A percentile compares a stretch with the other conserved stretches of the same genome.
These are phyloP conservation scores for Elegia similella DNA, from an alignment of 2,888 invertebrate species.

Conservation along the genomic window DNA sequence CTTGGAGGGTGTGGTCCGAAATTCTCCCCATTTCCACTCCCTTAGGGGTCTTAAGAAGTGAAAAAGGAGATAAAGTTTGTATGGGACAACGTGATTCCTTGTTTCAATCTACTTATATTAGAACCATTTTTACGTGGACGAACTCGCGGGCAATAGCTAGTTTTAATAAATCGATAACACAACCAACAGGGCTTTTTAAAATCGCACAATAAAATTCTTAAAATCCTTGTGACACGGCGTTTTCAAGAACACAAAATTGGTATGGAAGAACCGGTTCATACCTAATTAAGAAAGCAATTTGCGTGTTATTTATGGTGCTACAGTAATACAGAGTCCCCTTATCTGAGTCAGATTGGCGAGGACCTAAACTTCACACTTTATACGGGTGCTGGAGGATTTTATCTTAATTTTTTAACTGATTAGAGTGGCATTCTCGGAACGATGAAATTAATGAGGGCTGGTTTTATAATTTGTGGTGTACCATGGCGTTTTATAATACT, in stretches of 20 bases:
- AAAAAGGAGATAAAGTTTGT: no score
- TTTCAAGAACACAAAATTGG: slow-evolving; percentile 46
- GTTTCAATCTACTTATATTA: no score
- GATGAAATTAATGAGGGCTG: neutral
- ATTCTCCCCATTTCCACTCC: no score
- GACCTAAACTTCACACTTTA: slow-evolving; percentile 16
- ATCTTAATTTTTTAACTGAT: slow-evolving; percentile 6
- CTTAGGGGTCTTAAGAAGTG: no score
- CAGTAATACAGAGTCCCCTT: slow-evolving; percentile 49
- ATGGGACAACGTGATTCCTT: no score
- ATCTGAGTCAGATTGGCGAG: slow-evolving; percentile 13
- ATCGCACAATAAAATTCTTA: neutral
- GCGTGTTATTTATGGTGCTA: slow-evolving; percentile 71
- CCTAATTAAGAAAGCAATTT: slow-evolving; percentile 77
- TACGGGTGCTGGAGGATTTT: neutral
- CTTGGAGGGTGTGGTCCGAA: no score
- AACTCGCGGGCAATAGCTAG: no score
- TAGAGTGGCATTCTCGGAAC: neutral
- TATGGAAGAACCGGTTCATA: slow-evolving; percentile 51
- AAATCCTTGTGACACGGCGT: slow-evolving; percentile 24
- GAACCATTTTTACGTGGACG: no score
- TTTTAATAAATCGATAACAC: neutral
- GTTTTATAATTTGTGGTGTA: neutral
- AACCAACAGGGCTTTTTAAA: neutral
- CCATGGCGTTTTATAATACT: neutral